Conservation (phyloP, 1,140 invertebrate genomes). For the Matsumurasca onukii region DNA sequence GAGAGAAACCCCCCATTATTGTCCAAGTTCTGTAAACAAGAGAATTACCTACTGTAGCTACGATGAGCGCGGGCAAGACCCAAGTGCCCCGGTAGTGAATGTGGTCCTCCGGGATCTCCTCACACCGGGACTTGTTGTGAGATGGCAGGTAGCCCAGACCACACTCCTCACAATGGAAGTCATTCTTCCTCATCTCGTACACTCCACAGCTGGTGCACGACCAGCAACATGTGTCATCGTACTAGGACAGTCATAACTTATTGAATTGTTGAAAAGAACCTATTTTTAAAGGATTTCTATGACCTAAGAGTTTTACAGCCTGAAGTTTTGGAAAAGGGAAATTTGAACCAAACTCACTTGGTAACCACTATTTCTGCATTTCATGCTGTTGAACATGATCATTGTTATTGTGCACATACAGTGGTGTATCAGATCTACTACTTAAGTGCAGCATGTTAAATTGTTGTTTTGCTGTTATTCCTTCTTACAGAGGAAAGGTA, state of each 20-base stretch:
- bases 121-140: slow-evolving; percentile 59
- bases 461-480: no score
- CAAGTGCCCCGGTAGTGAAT: slow-evolving; percentile 63
- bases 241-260: slow-evolving; percentile 6
- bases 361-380: no score
- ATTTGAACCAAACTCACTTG: no score
- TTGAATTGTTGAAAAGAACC: not conserved
- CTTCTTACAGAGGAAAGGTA: no score
- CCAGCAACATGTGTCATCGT: slow-evolving; percentile 58
- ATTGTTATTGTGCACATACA: no score
- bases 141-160: slow-evolving; percentile 51
- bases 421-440: no score
- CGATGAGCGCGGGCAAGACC: slow-evolving; percentile 64
- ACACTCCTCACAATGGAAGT: slow-evolving; percentile 63
- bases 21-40: no score
- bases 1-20: no score
- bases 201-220: slow-evolving; percentile 60
- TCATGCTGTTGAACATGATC: no score
- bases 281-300: no score
- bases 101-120: slow-evolving; percentile 55
- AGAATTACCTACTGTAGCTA: slow-evolving; percentile 54
- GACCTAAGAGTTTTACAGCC: slow-evolving; percentile 1
- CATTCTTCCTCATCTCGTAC: slow-evolving; percentile 60
- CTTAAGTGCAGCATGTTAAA: no score
- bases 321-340: no score